Evolutionary conservation across 2,888 invertebrate species (phyloP).

Genomic region (Diloba caeruleocephala): DNA sequence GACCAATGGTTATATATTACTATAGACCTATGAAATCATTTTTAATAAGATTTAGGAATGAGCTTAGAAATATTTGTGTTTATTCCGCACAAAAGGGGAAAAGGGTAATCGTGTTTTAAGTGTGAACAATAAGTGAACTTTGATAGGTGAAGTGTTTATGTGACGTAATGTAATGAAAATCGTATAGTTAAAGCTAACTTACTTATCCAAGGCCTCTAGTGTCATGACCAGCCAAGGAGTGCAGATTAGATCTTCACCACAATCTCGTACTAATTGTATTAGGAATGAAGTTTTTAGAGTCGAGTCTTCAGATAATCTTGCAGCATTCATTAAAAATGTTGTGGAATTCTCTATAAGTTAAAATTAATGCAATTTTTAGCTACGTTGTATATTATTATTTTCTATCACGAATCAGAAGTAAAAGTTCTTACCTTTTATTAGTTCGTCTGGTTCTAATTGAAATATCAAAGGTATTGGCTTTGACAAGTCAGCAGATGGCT

Average conservation of each 20-base stretch:
- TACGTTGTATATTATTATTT: no score
- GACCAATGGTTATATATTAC: no score
- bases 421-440: constrained; percentile 62
- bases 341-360: constrained; percentile 61
- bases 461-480: constrained; percentile 76
- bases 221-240: constrained; percentile 81
- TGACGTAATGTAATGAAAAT: no score
- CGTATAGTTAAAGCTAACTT: constrained; percentile 29
- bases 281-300: constrained; percentile 67
- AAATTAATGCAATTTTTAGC: neutral
- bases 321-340: constrained; percentile 60
- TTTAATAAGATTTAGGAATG: no score
- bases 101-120: no score
- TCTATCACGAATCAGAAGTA: neutral
- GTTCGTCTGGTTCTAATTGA: constrained; percentile 63
- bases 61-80: no score
- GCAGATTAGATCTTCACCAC: constrained; percentile 85
- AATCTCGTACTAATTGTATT: constrained; percentile 83
- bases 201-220: constrained; percentile 72
- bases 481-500: constrained; percentile 78
- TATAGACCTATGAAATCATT: no score
- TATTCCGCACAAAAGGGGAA: no score
- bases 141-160: no score
- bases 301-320: constrained; percentile 74
- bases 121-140: no score